phyloP scores from a whole-genome alignment of 2,888 invertebrate species.

The Drosophila hawaiiensis region DNA sequence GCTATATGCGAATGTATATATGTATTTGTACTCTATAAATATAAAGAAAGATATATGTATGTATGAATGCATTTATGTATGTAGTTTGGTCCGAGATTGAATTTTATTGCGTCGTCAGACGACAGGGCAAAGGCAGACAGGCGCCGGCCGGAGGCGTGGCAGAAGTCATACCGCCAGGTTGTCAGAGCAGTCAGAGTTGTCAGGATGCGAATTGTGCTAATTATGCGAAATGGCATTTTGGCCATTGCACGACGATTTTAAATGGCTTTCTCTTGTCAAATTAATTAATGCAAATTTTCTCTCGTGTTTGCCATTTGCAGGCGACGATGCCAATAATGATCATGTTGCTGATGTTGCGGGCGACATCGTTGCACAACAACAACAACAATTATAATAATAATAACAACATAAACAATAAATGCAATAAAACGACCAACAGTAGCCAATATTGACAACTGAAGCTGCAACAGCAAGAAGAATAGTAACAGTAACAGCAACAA shows the following conservation, averaged over 20 bases:
- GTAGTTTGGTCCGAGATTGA: conserved; percentile 59
- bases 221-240: conserved; percentile 68
- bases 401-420: conserved; percentile 14
- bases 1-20: conserved; percentile 2
- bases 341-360: conserved; percentile 54
- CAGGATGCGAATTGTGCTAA: conserved; percentile 73
- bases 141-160: conserved; percentile 27
- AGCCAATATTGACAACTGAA: conserved; percentile 27
- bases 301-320: conserved; percentile 46
- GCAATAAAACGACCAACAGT: conserved; percentile 22
- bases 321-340: conserved; percentile 42
- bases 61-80: conserved; percentile 5
- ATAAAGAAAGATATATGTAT: no score
- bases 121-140: conserved; percentile 7
- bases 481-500: conserved; percentile 8
- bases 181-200: conserved; percentile 65
- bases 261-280: conserved; percentile 60
- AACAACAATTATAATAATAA: conserved; percentile 27
- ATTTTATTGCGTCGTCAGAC: conserved; percentile 61
- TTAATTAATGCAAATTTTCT: conserved; percentile 58
- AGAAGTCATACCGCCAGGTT: conserved; percentile 46
- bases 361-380: conserved; percentile 36
- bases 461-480: not conserved
- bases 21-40: not conserved
- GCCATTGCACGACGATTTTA: conserved; percentile 44